Evolutionary conservation across 2,113 vertebrate genomes (phyloP).

Genomic region (Nicator chloris): DNA sequence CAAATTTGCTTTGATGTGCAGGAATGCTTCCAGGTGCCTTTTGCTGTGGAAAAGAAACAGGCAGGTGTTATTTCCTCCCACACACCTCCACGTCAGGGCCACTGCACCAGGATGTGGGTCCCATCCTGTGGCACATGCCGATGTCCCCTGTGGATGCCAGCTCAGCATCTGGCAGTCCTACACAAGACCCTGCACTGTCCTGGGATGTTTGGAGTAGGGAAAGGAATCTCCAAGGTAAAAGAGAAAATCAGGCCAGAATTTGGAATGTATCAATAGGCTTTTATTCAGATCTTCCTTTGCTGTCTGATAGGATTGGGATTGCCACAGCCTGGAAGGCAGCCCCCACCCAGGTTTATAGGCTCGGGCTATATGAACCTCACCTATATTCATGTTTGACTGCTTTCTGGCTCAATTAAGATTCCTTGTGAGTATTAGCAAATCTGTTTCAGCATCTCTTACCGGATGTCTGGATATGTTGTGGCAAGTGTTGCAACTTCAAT

Average conservation of each 20-base stretch:
- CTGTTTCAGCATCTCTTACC: conserved; percentile 63
- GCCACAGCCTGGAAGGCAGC: not conserved
- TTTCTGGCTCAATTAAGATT: not conserved
- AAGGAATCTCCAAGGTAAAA: not conserved
- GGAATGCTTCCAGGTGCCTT: conserved; percentile 77
- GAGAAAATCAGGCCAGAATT: not conserved
- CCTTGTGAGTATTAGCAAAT: not conserved
- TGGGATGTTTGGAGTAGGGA: not conserved
- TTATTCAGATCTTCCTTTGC: not conserved
- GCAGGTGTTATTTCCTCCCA: not conserved
- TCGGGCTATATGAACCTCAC: not conserved
- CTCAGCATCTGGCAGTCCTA: not conserved
- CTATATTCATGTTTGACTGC: not conserved
- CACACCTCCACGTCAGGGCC: fast-evolving
- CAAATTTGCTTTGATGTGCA: conserved; percentile 82
- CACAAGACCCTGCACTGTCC: not conserved
- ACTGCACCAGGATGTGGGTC: not conserved
- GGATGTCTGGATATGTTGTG: conserved; percentile 79
- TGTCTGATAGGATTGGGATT: not conserved
- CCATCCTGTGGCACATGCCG: fast-evolving
- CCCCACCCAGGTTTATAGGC: not conserved
- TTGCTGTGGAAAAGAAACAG: conserved; percentile 66
- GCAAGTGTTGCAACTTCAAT: conserved; percentile 79
- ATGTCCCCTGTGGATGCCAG: fast-evolving
- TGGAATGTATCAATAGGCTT: not conserved